Evolutionary conservation across 2,797 vertebrate species (phyloP).

Genomic region (Rhyacichthys aspro): DNA sequence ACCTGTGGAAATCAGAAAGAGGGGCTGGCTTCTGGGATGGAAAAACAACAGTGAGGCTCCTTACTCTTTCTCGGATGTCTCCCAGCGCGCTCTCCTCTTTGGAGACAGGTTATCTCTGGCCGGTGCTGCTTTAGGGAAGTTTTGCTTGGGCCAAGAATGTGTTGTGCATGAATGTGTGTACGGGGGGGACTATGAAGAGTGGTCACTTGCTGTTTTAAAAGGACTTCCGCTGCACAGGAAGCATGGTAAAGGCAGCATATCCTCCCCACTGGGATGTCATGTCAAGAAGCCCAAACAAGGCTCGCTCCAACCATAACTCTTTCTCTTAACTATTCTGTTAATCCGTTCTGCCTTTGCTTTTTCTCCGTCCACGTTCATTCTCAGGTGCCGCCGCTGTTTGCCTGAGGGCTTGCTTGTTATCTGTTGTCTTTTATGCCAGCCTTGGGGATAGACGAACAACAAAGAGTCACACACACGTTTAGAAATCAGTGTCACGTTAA

Average conservation of each 20-base stretch:
- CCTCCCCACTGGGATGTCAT: slow-evolving; percentile 41
- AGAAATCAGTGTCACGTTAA: slow-evolving; percentile 36
- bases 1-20: slow-evolving; percentile 43
- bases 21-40: slow-evolving; percentile 13
- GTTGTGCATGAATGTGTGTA: slow-evolving; percentile 18
- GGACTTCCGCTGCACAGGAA: slow-evolving; percentile 35
- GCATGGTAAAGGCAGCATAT: slow-evolving; percentile 38
- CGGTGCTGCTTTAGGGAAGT: slow-evolving; percentile 20
- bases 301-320: slow-evolving; percentile 7
- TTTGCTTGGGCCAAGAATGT: slow-evolving; percentile 31
- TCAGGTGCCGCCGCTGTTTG: slow-evolving; percentile 29
- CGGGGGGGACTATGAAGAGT: slow-evolving; percentile 21
- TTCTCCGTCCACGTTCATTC: slow-evolving; percentile 7
- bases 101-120: slow-evolving; percentile 37
- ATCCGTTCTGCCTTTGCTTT: slow-evolving; percentile 1
- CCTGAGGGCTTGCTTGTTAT: slow-evolving; percentile 48
- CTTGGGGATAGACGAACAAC: slow-evolving; percentile 16
- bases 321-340: not conserved
- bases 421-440: slow-evolving; percentile 15
- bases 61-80: slow-evolving; percentile 48
- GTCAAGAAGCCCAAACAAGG: slow-evolving; percentile 39
- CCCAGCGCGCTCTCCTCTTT: slow-evolving; percentile 33
- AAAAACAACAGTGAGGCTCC: slow-evolving; percentile 52
- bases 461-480: slow-evolving; percentile 15
- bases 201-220: not conserved